Conservation (phyloP, 2,797 vertebrate genomes). For the Aldrovandia affinis region DNA sequence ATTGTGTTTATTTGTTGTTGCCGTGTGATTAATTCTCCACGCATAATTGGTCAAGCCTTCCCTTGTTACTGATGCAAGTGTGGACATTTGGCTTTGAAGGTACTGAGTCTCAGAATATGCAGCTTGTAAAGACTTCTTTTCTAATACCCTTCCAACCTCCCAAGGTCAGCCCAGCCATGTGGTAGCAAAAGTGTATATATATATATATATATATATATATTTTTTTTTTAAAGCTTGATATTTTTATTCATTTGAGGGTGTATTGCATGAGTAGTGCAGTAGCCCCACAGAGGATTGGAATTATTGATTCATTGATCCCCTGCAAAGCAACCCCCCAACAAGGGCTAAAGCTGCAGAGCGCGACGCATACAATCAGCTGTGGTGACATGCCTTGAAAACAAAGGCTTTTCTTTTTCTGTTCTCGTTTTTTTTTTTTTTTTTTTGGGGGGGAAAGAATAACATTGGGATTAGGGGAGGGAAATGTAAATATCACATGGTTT, state of each 20-base stretch:
- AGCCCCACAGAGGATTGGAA: slow-evolving; percentile 51
- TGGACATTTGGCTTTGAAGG: not conserved
- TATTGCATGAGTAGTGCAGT: slow-evolving; percentile 55
- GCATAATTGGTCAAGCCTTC: not conserved
- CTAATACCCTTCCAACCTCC: slow-evolving; percentile 45
- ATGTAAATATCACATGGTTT: not conserved
- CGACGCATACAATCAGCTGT: slow-evolving; percentile 12
- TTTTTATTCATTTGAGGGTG: slow-evolving; percentile 39
- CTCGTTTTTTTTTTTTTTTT: too few species aligned
- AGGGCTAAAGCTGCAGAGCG: not conserved
- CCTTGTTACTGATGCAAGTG: not conserved
- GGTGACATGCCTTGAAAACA: slow-evolving; percentile 12
- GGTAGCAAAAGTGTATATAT: slow-evolving; percentile 49
- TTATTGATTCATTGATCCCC: slow-evolving; percentile 64
- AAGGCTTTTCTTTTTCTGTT: not conserved
- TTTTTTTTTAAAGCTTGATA: slow-evolving; percentile 34
- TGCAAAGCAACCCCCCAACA: slow-evolving; percentile 42
- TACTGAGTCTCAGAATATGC: not conserved
- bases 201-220: not conserved
- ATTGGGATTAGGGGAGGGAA: not conserved
- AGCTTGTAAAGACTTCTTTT: not conserved
- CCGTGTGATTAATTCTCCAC: not conserved
- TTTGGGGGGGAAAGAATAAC: not conserved
- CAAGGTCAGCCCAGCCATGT: slow-evolving; percentile 61
- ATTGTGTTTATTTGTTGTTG: slow-evolving; percentile 34